Evolutionary conservation across 1,140 invertebrate species (phyloP).

Genomic region (Carposina sasakii): DNA sequence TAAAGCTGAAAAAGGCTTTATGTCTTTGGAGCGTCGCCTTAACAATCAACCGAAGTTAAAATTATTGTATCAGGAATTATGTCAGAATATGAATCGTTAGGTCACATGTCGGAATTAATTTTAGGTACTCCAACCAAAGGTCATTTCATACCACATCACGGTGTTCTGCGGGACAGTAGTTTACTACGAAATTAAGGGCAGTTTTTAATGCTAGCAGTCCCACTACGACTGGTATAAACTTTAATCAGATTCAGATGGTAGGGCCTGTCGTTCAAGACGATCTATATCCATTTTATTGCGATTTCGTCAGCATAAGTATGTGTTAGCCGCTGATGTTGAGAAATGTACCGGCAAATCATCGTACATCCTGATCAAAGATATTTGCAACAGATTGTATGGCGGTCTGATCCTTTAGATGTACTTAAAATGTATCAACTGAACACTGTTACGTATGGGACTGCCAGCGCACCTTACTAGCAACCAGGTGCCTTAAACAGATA

Average conservation of each 20-base stretch:
- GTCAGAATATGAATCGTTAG: slow-evolving; percentile 1
- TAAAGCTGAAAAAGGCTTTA: slow-evolving; percentile 1
- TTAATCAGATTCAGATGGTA: slow-evolving; percentile 38
- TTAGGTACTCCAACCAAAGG: not conserved
- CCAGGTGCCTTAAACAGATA: not conserved
- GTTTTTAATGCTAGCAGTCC: slow-evolving; percentile 8
- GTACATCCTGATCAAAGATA: slow-evolving; percentile 28
- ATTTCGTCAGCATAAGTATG: slow-evolving; percentile 36
- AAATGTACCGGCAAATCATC: slow-evolving; percentile 54
- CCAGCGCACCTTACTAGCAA: slow-evolving; percentile 5
- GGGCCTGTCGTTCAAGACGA: slow-evolving; percentile 48
- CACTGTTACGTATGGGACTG: not conserved
- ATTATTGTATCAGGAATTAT: slow-evolving; percentile 2
- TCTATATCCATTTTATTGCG: slow-evolving; percentile 37
- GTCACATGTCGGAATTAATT: slow-evolving; percentile 3
- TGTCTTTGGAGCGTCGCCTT: slow-evolving; percentile 7
- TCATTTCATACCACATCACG: slow-evolving; percentile 7
- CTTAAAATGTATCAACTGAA: slow-evolving; percentile 8
- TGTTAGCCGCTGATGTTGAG: slow-evolving; percentile 40
- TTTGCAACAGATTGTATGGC: slow-evolving; percentile 47
- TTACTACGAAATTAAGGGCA: slow-evolving; percentile 7
- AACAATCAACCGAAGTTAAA: not conserved
- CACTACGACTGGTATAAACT: slow-evolving; percentile 27
- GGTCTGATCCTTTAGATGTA: slow-evolving; percentile 14
- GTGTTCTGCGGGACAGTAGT: slow-evolving; percentile 1